These are phyloP conservation scores for Bubo blakistoni DNA, from an alignment of 2,113 vertebrate species.

Conservation along the genomic window DNA sequence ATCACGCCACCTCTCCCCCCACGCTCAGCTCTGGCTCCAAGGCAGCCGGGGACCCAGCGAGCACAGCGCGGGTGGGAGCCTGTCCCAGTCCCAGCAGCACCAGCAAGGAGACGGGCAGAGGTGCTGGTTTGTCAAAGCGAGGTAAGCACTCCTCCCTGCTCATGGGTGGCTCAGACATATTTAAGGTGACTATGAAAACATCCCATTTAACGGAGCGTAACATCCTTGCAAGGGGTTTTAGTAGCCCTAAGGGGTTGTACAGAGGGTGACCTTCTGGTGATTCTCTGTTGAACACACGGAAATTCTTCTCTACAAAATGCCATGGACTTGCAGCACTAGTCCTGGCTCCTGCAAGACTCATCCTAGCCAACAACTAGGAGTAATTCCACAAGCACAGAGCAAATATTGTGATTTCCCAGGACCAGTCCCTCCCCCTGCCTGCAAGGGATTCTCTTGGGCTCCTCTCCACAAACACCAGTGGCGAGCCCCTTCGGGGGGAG, in stretches of 20 bases:
- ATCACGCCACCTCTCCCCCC: no score
- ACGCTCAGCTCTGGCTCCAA: neutral
- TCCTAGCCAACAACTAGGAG: neutral
- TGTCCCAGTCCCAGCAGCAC: neutral
- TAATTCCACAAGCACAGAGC: neutral
- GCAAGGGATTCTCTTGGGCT: no score
- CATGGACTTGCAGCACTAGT: neutral
- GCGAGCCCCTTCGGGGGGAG: neutral
- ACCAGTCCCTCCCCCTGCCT: neutral
- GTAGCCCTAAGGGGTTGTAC: neutral
- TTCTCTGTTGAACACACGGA: neutral
- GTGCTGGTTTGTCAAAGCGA: rapidly evolving
- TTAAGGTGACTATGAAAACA: neutral
- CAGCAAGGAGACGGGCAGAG: no score
- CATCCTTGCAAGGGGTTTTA: neutral
- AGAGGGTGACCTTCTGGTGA: no score
- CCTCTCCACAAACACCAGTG: neutral
- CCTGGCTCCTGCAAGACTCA: neutral
- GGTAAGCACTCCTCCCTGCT: neutral
- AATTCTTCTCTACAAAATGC: neutral
- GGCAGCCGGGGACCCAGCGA: no score
- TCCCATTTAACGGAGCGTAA: neutral
- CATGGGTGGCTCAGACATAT: neutral
- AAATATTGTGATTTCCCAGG: neutral
- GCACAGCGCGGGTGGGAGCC: rapidly evolving